Percentiles rank a stretch among this genome's conserved stretches.
Evolutionary conservation across 2,888 invertebrate species (phyloP).

Genomic region (Drosophila setosimentum): DNA sequence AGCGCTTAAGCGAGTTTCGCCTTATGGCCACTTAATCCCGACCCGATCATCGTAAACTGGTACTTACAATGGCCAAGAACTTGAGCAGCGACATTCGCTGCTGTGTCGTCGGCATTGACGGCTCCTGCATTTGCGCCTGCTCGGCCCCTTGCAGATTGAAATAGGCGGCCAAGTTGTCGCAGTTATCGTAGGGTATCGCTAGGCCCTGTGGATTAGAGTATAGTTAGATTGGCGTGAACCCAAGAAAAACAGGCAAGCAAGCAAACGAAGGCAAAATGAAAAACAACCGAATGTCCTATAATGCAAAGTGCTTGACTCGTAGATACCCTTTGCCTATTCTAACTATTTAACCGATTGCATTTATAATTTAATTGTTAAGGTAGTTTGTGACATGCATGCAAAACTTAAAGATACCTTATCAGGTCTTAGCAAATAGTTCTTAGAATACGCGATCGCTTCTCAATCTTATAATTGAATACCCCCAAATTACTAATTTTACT

Average conservation of each 20-base stretch:
- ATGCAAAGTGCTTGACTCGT: background rate
- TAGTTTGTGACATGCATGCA: background rate
- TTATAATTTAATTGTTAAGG: background rate
- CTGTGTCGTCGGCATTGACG: constrained; percentile 52
- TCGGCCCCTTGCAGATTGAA: constrained; percentile 63
- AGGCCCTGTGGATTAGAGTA: constrained; percentile 76
- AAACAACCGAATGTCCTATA: background rate
- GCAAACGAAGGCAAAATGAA: constrained; percentile 21
- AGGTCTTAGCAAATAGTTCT: background rate
- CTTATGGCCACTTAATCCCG: background rate
- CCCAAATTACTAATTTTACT: background rate
- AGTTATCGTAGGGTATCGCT: constrained; percentile 69
- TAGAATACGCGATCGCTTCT: background rate
- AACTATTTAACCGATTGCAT: background rate
- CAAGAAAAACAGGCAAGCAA: constrained; percentile 6
- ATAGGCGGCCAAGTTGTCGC: constrained; percentile 82
- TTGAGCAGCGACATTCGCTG: constrained; percentile 87
- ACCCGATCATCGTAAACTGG: constrained; percentile 13
- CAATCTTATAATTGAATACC: background rate
- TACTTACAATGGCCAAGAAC: constrained; percentile 93
- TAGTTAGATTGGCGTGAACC: constrained; percentile 37
- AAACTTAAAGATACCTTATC: background rate
- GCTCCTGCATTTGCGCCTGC: constrained; percentile 46
- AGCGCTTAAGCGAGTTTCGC: constrained; percentile 30
- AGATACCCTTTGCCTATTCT: background rate